A percentile compares a stretch with the other conserved stretches of the same genome.
These are phyloP conservation scores for Phytoseiulus persimilis DNA, from an alignment of 2,888 invertebrate species.

Conservation along the genomic window DNA sequence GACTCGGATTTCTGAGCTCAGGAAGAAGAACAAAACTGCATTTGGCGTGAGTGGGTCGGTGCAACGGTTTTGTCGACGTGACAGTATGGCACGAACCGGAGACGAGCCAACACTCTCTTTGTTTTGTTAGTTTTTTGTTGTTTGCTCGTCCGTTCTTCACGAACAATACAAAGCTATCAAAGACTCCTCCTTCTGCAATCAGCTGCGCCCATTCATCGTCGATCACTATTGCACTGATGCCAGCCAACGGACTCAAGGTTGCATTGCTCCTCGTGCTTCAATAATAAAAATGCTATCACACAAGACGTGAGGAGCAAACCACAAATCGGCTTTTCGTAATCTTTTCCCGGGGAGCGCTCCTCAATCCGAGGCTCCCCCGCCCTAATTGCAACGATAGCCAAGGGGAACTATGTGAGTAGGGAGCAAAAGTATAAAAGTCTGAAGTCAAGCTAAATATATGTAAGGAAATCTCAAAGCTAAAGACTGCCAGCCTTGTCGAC, in stretches of 20 bases:
- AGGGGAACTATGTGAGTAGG: background rate
- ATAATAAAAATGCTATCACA: slow-evolving; percentile 38
- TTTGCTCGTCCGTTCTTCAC: background rate
- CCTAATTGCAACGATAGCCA: background rate
- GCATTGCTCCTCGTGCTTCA: slow-evolving; percentile 5
- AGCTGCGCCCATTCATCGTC: background rate
- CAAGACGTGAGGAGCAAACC: slow-evolving; percentile 16
- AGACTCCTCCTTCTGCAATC: background rate
- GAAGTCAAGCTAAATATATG: background rate
- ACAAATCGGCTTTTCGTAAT: background rate
- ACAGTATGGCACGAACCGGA: background rate
- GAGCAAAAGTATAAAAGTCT: background rate
- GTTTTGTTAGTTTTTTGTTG: background rate
- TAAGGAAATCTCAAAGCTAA: background rate
- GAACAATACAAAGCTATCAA: background rate
- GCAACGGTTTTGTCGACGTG: background rate
- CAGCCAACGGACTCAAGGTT: background rate
- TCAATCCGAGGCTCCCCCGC: background rate
- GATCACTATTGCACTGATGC: background rate
- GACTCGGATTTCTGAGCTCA: background rate
- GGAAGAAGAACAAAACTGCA: background rate
- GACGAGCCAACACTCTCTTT: background rate
- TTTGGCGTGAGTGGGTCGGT: background rate
- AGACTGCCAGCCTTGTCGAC: background rate
- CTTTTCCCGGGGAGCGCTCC: background rate